Conservation (phyloP, 53 echinoderm and acorn worm genomes). For the Mesocentrotus franciscanus region DNA sequence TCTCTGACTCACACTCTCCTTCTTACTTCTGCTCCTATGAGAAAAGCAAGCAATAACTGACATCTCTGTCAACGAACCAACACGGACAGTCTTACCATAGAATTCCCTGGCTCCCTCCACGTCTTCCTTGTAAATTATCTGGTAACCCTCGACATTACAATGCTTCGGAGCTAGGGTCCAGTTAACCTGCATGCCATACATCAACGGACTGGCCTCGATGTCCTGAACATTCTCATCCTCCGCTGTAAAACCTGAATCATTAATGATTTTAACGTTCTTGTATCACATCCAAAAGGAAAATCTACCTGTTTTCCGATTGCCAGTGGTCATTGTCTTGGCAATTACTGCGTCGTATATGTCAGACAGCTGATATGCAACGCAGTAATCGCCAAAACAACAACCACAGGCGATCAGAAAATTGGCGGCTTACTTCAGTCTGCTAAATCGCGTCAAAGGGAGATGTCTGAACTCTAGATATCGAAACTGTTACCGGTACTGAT, state of each 20-base stretch:
- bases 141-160: constrained; percentile 47
- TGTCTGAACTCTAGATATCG: no score
- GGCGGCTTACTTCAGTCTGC: no score
- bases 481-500: no score
- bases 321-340: no score
- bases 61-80: neutral
- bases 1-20: neutral
- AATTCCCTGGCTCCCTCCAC: neutral
- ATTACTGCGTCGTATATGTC: no score
- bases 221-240: constrained; percentile 49
- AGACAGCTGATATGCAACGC: no score
- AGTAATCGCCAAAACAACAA: no score
- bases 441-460: no score
- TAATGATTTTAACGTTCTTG: neutral
- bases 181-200: constrained; percentile 52
- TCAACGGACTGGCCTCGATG: neutral
- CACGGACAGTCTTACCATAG: neutral
- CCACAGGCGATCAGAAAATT: no score
- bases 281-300: no score
- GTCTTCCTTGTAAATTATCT: constrained; percentile 42
- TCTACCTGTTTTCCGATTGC: no score
- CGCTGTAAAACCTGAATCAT: constrained; percentile 29
- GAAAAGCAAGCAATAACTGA: neutral
- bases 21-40: neutral
- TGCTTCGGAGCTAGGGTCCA: constrained; percentile 1